phyloP scores from a whole-genome alignment of 2,113 vertebrate genomes.

The Cryptomyrus ogoouensis region DNA sequence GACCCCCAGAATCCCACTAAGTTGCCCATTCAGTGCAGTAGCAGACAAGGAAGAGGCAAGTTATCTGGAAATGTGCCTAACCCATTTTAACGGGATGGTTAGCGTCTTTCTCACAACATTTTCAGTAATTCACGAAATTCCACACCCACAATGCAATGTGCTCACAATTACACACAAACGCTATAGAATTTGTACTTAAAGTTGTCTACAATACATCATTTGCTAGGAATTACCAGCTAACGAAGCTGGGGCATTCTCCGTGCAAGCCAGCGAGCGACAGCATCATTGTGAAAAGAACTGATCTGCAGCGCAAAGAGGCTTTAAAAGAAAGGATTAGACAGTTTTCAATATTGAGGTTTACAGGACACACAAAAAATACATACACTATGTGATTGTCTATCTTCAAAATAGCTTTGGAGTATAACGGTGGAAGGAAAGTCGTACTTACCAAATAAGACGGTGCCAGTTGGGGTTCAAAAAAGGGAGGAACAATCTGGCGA shows the following conservation, averaged over 20 bases:
- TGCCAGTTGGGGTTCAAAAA: constrained; percentile 42
- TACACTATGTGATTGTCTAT: not conserved
- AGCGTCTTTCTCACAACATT: not conserved
- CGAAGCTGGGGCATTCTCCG: not conserved
- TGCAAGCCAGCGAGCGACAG: not conserved
- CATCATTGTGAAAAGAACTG: not conserved
- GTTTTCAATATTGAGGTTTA: not conserved
- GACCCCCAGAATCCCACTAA: not conserved
- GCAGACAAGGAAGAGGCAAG: not conserved
- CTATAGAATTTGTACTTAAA: not conserved
- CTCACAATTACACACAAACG: not conserved
- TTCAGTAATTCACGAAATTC: constrained; percentile 4
- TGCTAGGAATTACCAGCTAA: not conserved
- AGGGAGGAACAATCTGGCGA: constrained; percentile 31
- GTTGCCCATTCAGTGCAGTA: not conserved
- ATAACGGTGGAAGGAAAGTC: constrained; percentile 32
- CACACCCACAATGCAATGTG: not conserved
- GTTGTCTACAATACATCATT: not conserved
- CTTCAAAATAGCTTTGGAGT: not conserved
- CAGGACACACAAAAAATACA: not conserved
- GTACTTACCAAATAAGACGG: constrained; percentile 52
- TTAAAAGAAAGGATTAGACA: not conserved
- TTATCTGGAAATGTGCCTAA: not conserved
- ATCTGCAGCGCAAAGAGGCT: not conserved
- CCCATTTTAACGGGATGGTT: not conserved